Evolutionary conservation across 2,797 vertebrate genomes (phyloP).

Genomic region (Sciaenops ocellatus): DNA sequence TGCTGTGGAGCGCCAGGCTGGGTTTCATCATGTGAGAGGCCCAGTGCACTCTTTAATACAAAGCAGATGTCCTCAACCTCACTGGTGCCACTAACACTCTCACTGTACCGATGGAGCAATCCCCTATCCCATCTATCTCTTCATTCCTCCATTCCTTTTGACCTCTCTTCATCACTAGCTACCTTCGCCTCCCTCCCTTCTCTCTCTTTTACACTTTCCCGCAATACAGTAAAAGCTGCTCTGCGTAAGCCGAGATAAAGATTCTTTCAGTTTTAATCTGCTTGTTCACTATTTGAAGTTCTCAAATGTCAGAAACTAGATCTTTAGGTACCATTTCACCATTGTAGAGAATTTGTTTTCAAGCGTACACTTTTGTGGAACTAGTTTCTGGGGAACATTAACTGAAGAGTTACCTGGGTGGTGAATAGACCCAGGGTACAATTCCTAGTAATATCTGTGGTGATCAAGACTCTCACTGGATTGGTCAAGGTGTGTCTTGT

Average conservation of each 20-base stretch:
- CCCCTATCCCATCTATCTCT: slow-evolving; percentile 30
- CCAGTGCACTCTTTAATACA: slow-evolving; percentile 74
- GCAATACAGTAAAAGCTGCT: background rate
- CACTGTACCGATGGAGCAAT: slow-evolving; percentile 66
- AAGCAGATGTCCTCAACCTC: slow-evolving; percentile 83
- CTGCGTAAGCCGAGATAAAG: background rate
- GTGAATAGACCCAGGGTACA: background rate
- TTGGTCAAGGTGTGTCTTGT: background rate
- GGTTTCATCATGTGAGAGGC: slow-evolving; percentile 83
- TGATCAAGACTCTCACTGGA: background rate
- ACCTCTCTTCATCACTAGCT: slow-evolving; percentile 31
- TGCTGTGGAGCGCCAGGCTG: slow-evolving; percentile 70
- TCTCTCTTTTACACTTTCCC: background rate
- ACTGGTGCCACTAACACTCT: slow-evolving; percentile 67
- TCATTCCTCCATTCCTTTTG: slow-evolving; percentile 34
- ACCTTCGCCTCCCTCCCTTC: background rate
- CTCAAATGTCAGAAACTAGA: background rate
- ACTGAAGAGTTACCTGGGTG: background rate
- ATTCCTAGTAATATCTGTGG: background rate
- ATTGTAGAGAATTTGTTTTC: background rate
- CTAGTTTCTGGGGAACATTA: background rate
- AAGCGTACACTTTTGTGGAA: background rate
- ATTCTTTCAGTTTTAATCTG: background rate
- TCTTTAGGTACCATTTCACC: background rate
- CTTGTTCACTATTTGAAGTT: background rate